Conservation (phyloP, 2,113 vertebrate genomes). For the Boleophthalmus pectinirostris region DNA sequence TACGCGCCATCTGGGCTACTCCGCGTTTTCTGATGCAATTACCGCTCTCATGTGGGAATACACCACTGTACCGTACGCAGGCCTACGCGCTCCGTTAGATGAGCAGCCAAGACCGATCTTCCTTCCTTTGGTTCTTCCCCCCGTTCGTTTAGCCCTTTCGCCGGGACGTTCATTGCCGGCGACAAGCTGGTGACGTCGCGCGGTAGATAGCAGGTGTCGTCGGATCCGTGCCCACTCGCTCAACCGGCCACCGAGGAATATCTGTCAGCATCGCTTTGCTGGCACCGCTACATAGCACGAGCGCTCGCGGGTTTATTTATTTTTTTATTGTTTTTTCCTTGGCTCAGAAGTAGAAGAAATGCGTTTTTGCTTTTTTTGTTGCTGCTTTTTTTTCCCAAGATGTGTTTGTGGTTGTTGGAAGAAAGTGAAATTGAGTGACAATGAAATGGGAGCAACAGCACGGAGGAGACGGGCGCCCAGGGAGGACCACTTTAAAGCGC, state of each 20-base stretch:
- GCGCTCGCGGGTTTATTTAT: neutral
- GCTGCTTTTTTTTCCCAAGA: slow-evolving; percentile 1
- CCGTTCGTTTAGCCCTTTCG: slow-evolving; percentile 35
- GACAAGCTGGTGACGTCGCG: slow-evolving; percentile 65
- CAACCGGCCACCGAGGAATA: slow-evolving; percentile 69
- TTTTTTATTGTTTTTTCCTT: slow-evolving; percentile 31
- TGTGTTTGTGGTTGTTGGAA: slow-evolving; percentile 7
- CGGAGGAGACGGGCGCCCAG: slow-evolving; percentile 11
- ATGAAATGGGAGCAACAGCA: slow-evolving; percentile 35
- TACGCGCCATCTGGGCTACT: neutral
- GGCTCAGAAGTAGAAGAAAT: slow-evolving; percentile 38
- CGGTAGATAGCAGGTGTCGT: slow-evolving; percentile 65
- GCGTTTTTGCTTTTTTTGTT: neutral
- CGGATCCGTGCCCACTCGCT: slow-evolving; percentile 62
- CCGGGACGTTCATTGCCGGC: slow-evolving; percentile 52
- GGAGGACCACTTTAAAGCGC: slow-evolving; percentile 23
- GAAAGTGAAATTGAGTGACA: slow-evolving; percentile 20
- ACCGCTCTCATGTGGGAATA: neutral
- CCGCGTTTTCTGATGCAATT: slow-evolving; percentile 4
- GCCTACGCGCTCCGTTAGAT: slow-evolving; percentile 22
- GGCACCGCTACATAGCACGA: slow-evolving; percentile 49
- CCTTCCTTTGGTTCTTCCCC: slow-evolving; percentile 22
- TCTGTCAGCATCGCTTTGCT: slow-evolving; percentile 72
- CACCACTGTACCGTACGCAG: neutral
- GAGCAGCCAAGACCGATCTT: slow-evolving; percentile 19